Conservation (phyloP, 2,888 invertebrate genomes). For the Leptopilina syphax region DNA sequence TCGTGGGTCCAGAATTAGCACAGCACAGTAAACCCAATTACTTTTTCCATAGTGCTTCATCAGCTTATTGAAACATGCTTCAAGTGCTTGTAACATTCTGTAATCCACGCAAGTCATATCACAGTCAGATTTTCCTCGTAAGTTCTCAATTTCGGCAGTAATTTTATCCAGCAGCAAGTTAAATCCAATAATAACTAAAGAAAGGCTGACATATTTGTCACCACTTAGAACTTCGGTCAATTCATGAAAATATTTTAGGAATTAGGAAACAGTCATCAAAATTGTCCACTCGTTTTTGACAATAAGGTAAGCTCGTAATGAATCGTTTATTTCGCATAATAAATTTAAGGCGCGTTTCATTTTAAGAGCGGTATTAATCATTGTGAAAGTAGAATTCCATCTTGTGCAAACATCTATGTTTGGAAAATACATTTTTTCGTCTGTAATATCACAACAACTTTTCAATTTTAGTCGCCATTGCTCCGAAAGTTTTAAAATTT, state of each 20-base stretch:
- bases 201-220: not conserved
- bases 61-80: slow-evolving; percentile 4
- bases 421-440: not conserved
- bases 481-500: not conserved
- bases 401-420: not conserved
- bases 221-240: not conserved
- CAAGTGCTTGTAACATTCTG: not conserved
- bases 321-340: not conserved
- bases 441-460: not conserved
- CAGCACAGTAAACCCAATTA: slow-evolving; percentile 27
- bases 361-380: not conserved
- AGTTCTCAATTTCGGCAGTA: not conserved
- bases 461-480: not conserved
- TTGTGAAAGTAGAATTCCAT: not conserved
- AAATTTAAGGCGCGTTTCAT: not conserved
- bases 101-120: not conserved
- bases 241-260: not conserved
- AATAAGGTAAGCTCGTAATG: not conserved
- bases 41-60: slow-evolving; percentile 32
- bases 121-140: not conserved
- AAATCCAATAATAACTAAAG: not conserved
- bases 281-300: not conserved
- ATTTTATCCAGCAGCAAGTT: not conserved
- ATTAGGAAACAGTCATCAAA: not conserved
- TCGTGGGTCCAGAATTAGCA: slow-evolving; percentile 6